These are phyloP conservation scores for Rhodophaea formosa DNA, from an alignment of 2,888 invertebrate genomes.

Conservation along the genomic window DNA sequence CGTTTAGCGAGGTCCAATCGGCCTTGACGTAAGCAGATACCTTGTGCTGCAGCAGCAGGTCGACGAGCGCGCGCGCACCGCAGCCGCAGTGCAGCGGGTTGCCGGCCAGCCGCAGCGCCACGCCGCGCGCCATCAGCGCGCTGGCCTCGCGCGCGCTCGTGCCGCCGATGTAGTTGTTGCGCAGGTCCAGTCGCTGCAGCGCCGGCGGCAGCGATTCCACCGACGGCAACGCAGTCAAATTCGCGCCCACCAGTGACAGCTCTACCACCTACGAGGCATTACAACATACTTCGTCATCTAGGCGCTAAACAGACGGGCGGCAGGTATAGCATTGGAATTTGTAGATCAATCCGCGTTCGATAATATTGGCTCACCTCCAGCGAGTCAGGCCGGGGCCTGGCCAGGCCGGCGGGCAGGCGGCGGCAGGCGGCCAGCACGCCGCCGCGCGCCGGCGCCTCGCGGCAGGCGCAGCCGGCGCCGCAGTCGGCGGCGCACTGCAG, in stretches of 20 bases:
- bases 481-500: conserved; percentile 14
- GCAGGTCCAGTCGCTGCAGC: conserved; percentile 31
- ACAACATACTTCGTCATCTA: background rate
- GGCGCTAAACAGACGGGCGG: background rate
- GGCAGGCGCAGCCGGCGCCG: conserved; percentile 24
- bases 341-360: no score
- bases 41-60: conserved; percentile 27
- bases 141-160: conserved; percentile 23
- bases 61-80: conserved; percentile 25
- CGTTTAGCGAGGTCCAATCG: background rate
- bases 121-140: conserved; percentile 27
- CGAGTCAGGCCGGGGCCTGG: background rate
- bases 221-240: conserved; percentile 16
- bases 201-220: background rate
- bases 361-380: no score
- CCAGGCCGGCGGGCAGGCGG: conserved; percentile 15
- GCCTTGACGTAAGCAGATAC: conserved; percentile 1
- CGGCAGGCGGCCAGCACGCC: conserved; percentile 7
- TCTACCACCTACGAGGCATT: background rate
- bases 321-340: no score
- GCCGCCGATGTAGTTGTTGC: conserved; percentile 29
- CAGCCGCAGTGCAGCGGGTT: conserved; percentile 37
- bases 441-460: conserved; percentile 11
- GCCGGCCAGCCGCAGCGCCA: conserved; percentile 28
- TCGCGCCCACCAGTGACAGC: conserved; percentile 19